These are phyloP conservation scores for Mimas tiliae DNA, from an alignment of 2,888 invertebrate species.

Conservation along the genomic window DNA sequence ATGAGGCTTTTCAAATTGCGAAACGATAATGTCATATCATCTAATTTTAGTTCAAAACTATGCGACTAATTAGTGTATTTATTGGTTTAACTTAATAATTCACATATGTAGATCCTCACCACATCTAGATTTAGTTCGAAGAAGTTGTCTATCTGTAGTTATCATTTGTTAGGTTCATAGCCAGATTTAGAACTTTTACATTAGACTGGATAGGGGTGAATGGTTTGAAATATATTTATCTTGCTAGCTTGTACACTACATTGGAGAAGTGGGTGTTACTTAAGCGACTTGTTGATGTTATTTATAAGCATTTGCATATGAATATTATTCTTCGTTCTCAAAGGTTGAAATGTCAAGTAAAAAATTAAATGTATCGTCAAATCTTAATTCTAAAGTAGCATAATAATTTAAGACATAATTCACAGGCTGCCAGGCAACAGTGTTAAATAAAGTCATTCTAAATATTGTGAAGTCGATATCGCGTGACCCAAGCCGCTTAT, in stretches of 20 bases:
- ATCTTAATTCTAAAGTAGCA: not conserved
- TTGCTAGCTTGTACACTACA: not conserved
- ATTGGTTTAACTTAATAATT: not conserved
- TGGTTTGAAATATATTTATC: not conserved
- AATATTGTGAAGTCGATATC: constrained; percentile 25
- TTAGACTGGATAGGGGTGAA: not conserved
- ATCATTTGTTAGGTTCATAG: constrained; percentile 4
- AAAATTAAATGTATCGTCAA: not conserved
- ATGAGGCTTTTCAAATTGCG: too few species aligned
- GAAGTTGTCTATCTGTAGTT: constrained; percentile 1
- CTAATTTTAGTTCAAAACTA: too few species aligned
- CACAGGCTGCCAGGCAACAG: constrained; percentile 6
- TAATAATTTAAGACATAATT: constrained; percentile 5
- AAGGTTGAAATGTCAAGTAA: not conserved
- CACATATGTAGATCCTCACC: not conserved
- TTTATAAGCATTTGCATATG: not conserved
- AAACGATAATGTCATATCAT: too few species aligned
- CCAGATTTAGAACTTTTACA: not conserved
- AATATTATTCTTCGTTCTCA: not conserved
- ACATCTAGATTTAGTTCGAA: not conserved
- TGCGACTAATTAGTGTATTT: too few species aligned
- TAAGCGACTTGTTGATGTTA: not conserved
- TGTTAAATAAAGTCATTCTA: constrained; percentile 24
- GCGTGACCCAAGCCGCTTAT: constrained; percentile 30
- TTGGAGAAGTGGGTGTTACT: not conserved